These are phyloP conservation scores for Euschistus heros DNA, from an alignment of 1,140 invertebrate genomes.

Conservation along the genomic window DNA sequence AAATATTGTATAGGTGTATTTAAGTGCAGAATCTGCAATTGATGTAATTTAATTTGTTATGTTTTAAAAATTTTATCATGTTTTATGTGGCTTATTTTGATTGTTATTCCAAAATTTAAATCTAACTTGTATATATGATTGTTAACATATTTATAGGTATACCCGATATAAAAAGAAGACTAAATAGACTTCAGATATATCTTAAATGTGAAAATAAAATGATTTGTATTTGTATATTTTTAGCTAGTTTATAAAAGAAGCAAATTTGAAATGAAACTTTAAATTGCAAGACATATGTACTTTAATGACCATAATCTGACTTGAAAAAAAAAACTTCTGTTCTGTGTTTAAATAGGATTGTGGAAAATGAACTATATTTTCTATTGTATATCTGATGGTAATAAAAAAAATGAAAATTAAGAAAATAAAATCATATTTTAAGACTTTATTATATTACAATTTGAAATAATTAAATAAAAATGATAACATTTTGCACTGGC, in stretches of 20 bases:
- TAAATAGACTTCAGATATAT: conserved; percentile 9
- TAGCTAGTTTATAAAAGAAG: conserved; percentile 4
- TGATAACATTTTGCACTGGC: too few relatives aligned
- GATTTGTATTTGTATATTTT: conserved; percentile 16
- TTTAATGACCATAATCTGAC: conserved; percentile 4
- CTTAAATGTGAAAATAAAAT: conserved; percentile 5
- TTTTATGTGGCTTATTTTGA: conserved; percentile 1
- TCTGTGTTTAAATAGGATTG: conserved; percentile 9
- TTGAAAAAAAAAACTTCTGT: not conserved
- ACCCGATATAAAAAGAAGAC: conserved; percentile 1
- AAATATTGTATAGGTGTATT: not conserved
- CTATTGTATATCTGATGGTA: conserved; percentile 11
- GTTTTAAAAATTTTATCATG: not conserved
- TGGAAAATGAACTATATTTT: conserved; percentile 12
- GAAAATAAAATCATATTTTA: not conserved
- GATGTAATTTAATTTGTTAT: not conserved
- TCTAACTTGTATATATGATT: not conserved
- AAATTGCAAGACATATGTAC: conserved; percentile 4
- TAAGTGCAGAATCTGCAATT: not conserved
- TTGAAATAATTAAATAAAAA: too few relatives aligned
- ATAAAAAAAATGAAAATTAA: conserved; percentile 8
- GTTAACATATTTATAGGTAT: conserved; percentile 3
- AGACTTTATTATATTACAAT: too few relatives aligned
- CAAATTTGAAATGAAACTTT: not conserved
- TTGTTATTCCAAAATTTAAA: not conserved